phyloP scores from a whole-genome alignment of 2,113 vertebrate genomes.

The Tautogolabrus adspersus region DNA sequence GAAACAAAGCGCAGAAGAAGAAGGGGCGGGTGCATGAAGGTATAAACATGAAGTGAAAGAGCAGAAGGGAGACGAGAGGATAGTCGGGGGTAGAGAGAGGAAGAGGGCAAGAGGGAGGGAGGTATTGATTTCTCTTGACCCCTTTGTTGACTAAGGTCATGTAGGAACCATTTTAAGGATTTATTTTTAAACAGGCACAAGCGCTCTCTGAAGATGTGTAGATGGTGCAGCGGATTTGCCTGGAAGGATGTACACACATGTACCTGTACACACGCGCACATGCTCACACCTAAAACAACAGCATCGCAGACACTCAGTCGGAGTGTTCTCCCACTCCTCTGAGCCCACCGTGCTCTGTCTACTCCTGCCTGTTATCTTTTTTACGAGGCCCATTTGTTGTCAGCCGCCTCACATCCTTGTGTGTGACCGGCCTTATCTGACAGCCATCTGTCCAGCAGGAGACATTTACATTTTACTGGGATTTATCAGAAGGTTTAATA shows the following conservation, averaged over 20 bases:
- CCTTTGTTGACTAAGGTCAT: slow-evolving; percentile 84
- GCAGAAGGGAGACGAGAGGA: slow-evolving; percentile 66
- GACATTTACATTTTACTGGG: slow-evolving; percentile 67
- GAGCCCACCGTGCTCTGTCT: slow-evolving; percentile 34
- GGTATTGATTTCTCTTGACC: slow-evolving; percentile 85
- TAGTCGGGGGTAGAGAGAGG: slow-evolving; percentile 70
- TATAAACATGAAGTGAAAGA: slow-evolving; percentile 57
- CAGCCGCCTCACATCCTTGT: slow-evolving; percentile 65
- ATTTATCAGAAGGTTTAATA: slow-evolving; percentile 71
- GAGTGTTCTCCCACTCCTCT: slow-evolving; percentile 43
- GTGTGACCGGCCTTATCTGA: slow-evolving; percentile 71
- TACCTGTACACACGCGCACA: slow-evolving; percentile 27
- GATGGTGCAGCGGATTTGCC: slow-evolving; percentile 59
- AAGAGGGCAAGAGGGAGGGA: slow-evolving; percentile 67
- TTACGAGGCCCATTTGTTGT: slow-evolving; percentile 73
- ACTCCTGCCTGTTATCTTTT: slow-evolving; percentile 64
- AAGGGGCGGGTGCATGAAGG: slow-evolving; percentile 34
- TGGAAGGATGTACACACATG: slow-evolving; percentile 51
- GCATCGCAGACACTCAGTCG: slow-evolving; percentile 52
- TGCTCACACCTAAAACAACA: slow-evolving; percentile 56
- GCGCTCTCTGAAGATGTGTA: slow-evolving; percentile 66
- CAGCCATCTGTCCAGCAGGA: slow-evolving; percentile 70
- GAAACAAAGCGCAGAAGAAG: slow-evolving; percentile 14
- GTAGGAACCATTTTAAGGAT: slow-evolving; percentile 80
- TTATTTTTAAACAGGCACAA: slow-evolving; percentile 82